A percentile compares a stretch with the other conserved stretches of the same genome.
phyloP scores from a whole-genome alignment of 2,113 vertebrate genomes.

The Scortum barcoo region DNA sequence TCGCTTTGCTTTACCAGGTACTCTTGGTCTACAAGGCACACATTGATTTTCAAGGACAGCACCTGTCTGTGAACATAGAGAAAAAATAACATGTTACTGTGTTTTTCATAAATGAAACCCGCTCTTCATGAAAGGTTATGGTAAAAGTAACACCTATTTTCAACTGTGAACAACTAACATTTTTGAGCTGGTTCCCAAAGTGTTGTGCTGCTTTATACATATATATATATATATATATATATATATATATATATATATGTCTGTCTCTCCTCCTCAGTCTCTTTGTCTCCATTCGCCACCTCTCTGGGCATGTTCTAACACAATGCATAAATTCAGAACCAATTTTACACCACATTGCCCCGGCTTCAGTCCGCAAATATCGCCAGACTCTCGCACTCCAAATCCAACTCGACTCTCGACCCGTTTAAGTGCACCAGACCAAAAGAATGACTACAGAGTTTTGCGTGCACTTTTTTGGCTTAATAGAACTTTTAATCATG shows the following conservation, averaged over 20 bases:
- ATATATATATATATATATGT: too few relatives aligned
- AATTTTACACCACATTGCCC: slow-evolving; percentile 81
- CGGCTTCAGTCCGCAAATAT: slow-evolving; percentile 56
- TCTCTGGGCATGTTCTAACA: slow-evolving; percentile 61
- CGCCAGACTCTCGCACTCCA: slow-evolving; percentile 42
- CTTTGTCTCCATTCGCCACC: slow-evolving; percentile 38
- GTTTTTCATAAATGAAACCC: background rate
- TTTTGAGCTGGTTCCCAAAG: slow-evolving; percentile 1
- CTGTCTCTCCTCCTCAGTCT: slow-evolving; percentile 3
- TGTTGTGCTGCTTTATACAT: background rate
- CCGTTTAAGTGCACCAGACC: slow-evolving; percentile 68
- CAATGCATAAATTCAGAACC: slow-evolving; percentile 76
- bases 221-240: too few relatives aligned
- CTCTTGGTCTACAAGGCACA: background rate
- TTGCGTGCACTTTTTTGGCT: slow-evolving; percentile 19
- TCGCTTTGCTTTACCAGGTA: too few relatives aligned
- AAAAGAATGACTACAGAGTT: slow-evolving; percentile 53
- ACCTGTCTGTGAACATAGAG: background rate
- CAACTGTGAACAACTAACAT: background rate
- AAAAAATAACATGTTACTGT: background rate
- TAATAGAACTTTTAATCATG: slow-evolving; percentile 69
- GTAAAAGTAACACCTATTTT: background rate
- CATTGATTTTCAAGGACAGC: background rate
- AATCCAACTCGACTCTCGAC: slow-evolving; percentile 58
- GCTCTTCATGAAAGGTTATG: background rate